These are phyloP conservation scores for Phyllotreta cruciferae DNA, from an alignment of 2,888 invertebrate genomes.

Conservation along the genomic window DNA sequence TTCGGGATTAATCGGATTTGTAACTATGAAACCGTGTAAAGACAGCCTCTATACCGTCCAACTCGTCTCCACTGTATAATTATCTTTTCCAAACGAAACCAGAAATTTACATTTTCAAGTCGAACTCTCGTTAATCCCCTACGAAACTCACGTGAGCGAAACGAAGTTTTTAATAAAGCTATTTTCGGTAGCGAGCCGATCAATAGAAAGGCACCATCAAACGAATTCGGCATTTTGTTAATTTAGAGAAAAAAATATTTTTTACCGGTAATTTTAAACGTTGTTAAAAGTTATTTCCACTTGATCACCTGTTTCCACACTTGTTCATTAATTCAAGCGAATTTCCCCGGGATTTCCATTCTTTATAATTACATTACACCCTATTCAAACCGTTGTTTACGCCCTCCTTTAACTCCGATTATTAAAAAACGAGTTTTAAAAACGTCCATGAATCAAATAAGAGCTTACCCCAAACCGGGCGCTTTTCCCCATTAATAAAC, in stretches of 20 bases:
- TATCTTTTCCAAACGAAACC: constrained; percentile 55
- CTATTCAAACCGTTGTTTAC: constrained; percentile 10
- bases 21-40: constrained; percentile 60
- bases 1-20: constrained; percentile 59
- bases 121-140: constrained; percentile 47
- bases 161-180: constrained; percentile 40
- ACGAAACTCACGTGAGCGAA: constrained; percentile 48
- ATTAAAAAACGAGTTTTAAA: constrained; percentile 15
- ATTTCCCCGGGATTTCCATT: not conserved
- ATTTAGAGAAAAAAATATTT: not conserved
- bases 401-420: constrained; percentile 10
- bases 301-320: not conserved
- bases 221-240: not conserved
- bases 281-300: not conserved
- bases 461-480: not conserved
- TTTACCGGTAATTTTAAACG: constrained; percentile 10
- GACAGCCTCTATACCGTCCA: constrained; percentile 49
- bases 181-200: constrained; percentile 13
- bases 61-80: constrained; percentile 54
- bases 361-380: constrained; percentile 16
- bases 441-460: constrained; percentile 9
- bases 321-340: not conserved
- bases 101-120: constrained; percentile 58
- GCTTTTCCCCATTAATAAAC: constrained; percentile 21
- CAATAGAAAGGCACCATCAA: not conserved